Evolutionary conservation across 2,888 invertebrate species (phyloP), one percentile per base, ranked within the genome.

Genomic region (Scaptodrosophila latifasciaeformis): DNA sequence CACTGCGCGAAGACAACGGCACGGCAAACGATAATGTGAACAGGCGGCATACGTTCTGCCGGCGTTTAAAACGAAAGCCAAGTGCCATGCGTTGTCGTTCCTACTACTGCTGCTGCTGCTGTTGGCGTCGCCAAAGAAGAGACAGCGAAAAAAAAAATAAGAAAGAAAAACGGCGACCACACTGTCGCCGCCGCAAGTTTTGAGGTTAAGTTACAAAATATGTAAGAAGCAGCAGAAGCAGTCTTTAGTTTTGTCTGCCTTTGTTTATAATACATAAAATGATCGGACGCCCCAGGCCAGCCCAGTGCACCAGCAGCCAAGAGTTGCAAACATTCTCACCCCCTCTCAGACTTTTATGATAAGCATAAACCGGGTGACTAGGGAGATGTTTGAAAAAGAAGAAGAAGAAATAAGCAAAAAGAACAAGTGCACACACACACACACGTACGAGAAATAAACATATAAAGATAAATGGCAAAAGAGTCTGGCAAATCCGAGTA

Each of bases 201-300:
- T 78, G 72, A 72, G 72, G 72, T 72, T 72, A 72, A 75, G 78
- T 78, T 78, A 75, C 68, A 68, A 75, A 69, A 64, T 72, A 63
- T 76, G 66, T 65, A 68, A 70, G 69, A 60, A 60, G 47, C 48
- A 55, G 67, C 67, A n/a, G n/a, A n/a, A n/a, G 37, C 54, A 46
- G 49, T 52, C 54, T 57, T 44, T 54, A 48, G 44, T 39, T 49
- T 12, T 43, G 17, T 18, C 35, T 54, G 55, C 67, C 63, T 55
- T 67, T 67, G 34, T 67, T 53, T 56, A 52, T 47, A n/a, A n/a
- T n/a, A n/a, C n/a, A n/a, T n/a, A n/a, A n/a, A n/a, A n/a, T n/a
- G n/a, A n/a, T n/a, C n/a, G n/a, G n/a, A n/a, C n/a, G 49, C 55
- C 44, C 53, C 29, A 49, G 53, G 59, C 63, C 54, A 54, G 53